Base-by-base conservation (phyloP, 1,140 invertebrate species). In the Drosophila prosaltans region DNA sequence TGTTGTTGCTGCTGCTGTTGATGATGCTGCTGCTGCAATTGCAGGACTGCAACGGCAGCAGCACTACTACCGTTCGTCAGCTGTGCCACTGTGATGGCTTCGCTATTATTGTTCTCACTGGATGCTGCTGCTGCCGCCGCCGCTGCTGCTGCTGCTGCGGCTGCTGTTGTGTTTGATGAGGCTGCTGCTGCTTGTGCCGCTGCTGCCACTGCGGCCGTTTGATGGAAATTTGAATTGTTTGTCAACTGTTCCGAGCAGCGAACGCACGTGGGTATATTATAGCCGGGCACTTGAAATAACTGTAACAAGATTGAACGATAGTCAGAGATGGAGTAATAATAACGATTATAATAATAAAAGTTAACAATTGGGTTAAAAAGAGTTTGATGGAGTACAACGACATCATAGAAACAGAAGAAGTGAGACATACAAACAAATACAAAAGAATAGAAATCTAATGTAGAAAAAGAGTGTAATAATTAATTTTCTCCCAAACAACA, bases 191-290 rank as follows among this genome's bases (percentile, higher is more conserved):
- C 70, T 65, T 75, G 54, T n/a, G 71, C 78, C n/a, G 71, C 70
- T 51, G 72, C 65, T 54, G 69, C 75, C 43, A 70, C 76, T 21
- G 84, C 77, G 62, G 74, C 80, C 59, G 91, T 68, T 65, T 91
- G 91, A 91, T 92, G 91, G 61, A 92, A 91, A 64, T 84, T 91
- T 26, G 86, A 74, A 69, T 92, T 92, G 66, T 76, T 89, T 64
- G 91, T 92, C 71, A 92, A 81, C 81, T 91, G 91, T 74, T 92
- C 91, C 32, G 91, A 92, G 79, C 91, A 92, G 80, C 91, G 91
- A 21, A 91, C 90, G 90, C 91, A 92, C 72, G 91, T 92, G 73
- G 91, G 91, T 84, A 92, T 90, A 76, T 89, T 92, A 81, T 92
- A 92, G 65, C 91, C 91, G 72, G 91, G 90, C 66, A 92, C 91